Conservation (phyloP, 2,113 vertebrate genomes). For the Sinocyclocheilus grahami region DNA sequence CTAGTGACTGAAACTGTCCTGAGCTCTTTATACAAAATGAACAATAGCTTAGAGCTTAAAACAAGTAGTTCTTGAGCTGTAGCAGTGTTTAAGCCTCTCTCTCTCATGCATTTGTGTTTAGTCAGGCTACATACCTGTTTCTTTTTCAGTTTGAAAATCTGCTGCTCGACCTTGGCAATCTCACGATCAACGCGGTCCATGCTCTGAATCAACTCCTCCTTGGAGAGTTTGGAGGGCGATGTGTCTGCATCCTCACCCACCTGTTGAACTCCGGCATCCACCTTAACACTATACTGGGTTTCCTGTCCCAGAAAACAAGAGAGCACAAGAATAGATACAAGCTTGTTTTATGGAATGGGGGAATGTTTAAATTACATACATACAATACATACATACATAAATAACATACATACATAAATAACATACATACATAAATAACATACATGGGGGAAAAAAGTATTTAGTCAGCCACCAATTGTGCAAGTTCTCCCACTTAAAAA, state of each 20-base stretch:
- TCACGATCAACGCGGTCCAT: constrained; percentile 98
- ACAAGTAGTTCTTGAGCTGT: background rate
- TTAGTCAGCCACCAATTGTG: no score
- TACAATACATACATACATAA: no score
- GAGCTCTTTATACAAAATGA: constrained; percentile 16
- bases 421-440: no score
- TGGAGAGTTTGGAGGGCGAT: constrained; percentile 97
- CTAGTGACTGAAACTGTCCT: background rate
- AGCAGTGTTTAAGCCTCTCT: background rate
- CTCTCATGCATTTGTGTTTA: background rate
- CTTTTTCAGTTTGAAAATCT: constrained; percentile 97
- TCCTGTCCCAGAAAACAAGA: constrained; percentile 76
- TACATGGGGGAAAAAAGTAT: no score
- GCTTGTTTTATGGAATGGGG: background rate
- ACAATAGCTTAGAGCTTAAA: background rate
- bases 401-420: no score
- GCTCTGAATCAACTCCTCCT: constrained; percentile 98
- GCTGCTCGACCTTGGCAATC: constrained; percentile 98
- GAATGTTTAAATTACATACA: no score
- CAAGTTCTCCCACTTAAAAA: no score
- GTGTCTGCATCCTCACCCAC: constrained; percentile 90
- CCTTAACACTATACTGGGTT: constrained; percentile 84
- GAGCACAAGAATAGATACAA: background rate
- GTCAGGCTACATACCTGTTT: constrained; percentile 84
- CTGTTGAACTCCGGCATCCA: constrained; percentile 79